Base-by-base conservation (phyloP, 2,113 vertebrate species). In the Psophia crepitans region DNA sequence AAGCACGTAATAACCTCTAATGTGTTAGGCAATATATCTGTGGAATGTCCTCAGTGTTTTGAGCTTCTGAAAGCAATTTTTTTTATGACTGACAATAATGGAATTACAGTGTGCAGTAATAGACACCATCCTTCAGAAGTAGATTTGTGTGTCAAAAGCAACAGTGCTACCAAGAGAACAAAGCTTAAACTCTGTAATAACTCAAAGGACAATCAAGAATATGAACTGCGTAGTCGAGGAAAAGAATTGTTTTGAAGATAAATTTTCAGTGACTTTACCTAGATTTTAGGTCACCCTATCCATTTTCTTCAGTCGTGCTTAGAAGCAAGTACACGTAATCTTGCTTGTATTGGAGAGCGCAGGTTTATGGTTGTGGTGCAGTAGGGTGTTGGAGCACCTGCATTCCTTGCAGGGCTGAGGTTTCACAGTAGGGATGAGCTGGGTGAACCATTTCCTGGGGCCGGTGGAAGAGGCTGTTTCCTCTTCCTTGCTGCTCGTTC, bases 381-480 rank as follows among this genome's bases (percentile, higher is more conserved):
- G 39, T 69, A 48, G 87, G 73, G 78, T 84, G n/a, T 79, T 5
- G 7, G 44, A 79, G 65, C 51, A 35, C 43, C 74, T 60, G 75
- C 70, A 90, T 95, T 94, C 87, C 77, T 93, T 64, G 71, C 3
- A 2, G 86, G 92, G 32, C 57, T 90, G 95, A 57, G 82, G 78
- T 90, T 93, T 96, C 86, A 84, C 94, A 96, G 54, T 39, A 37
- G 79, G 43, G 86, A 81, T 93, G 86, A 96, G 84, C 69, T 33
- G 69, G 61, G 77, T 89, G 84, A 87, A 92, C 91, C 80, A 63
- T 95, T 97, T 97, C 96, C 96, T 78, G 69, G 5, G 53, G 64
- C 49, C 0, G 1, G 20, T 77, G 94, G 63, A 89, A 89, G 51
- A 78, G 83, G 37, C 68, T 37, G 26, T 46, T 97, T 97, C 96